Conservation (phyloP, 2,888 invertebrate genomes). For the Phytoseiulus persimilis region DNA sequence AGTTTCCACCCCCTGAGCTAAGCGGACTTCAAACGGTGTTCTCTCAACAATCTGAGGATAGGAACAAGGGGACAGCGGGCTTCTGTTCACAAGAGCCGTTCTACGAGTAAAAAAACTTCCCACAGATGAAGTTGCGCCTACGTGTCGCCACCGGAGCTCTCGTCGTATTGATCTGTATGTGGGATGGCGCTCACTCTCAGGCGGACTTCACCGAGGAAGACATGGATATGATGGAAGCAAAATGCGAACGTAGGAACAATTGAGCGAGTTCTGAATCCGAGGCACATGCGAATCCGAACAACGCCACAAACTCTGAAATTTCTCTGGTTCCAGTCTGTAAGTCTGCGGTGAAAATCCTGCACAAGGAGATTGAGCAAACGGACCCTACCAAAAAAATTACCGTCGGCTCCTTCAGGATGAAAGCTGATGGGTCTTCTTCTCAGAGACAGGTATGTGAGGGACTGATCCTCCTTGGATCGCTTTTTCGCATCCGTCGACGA, state of each 20-base stretch:
- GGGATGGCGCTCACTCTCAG: neutral
- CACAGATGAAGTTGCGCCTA: neutral
- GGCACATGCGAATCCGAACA: neutral
- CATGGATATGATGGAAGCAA: neutral
- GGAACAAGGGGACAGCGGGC: too few relatives aligned
- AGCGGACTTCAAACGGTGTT: too few relatives aligned
- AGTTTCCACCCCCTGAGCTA: too few relatives aligned
- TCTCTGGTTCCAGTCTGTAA: constrained; percentile 11
- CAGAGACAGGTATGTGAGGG: constrained; percentile 21
- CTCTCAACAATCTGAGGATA: too few relatives aligned
- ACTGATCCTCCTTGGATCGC: neutral
- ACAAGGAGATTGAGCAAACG: constrained; percentile 17
- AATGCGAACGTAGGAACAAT: neutral
- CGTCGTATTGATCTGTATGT: neutral
- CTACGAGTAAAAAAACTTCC: neutral
- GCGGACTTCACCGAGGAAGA: neutral
- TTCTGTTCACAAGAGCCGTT: too few relatives aligned
- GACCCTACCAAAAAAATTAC: neutral
- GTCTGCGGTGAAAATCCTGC: constrained; percentile 21
- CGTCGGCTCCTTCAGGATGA: constrained; percentile 13
- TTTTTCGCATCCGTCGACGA: neutral
- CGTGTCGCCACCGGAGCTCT: neutral
- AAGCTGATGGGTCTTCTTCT: constrained; percentile 13
- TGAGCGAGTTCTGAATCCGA: neutral
- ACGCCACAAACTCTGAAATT: too few relatives aligned